A percentile compares a stretch with the other conserved stretches of the same genome.
Conservation (phyloP, 2,797 vertebrate species). For the Cacajao melanocephalus region DNA sequence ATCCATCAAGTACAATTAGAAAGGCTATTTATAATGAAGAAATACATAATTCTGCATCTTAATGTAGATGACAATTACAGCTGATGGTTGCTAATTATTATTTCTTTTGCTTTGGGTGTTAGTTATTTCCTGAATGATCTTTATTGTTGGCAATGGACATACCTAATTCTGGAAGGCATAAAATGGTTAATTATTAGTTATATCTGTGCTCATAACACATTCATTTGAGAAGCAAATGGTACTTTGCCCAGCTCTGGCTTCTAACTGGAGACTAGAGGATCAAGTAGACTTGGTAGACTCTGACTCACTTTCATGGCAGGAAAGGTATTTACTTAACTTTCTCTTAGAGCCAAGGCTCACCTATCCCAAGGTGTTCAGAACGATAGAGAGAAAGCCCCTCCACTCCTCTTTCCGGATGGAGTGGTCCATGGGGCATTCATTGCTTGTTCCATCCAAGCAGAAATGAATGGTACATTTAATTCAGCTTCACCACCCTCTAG, state of each 20-base stretch:
- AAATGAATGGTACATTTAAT: background rate
- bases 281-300: background rate
- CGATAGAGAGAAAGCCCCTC: background rate
- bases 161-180: slow-evolving; percentile 22
- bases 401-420: background rate
- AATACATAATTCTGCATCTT: slow-evolving; percentile 87
- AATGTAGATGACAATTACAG: slow-evolving; percentile 86
- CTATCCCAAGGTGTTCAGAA: background rate
- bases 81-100: slow-evolving; percentile 85
- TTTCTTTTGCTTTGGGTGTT: slow-evolving; percentile 80
- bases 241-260: background rate
- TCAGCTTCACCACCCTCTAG: background rate
- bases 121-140: slow-evolving; percentile 76
- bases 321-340: slow-evolving; percentile 29
- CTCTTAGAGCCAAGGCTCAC: background rate
- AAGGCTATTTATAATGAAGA: slow-evolving; percentile 88
- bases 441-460: background rate
- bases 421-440: background rate
- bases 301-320: background rate
- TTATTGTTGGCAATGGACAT: slow-evolving; percentile 77
- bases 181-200: slow-evolving; percentile 52
- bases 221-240: slow-evolving; percentile 25
- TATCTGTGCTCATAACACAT: slow-evolving; percentile 6
- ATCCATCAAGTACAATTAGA: slow-evolving; percentile 88
- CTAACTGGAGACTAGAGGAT: background rate